Evolutionary conservation across 2,888 invertebrate species (phyloP).

Genomic region (Lagria hirta): DNA sequence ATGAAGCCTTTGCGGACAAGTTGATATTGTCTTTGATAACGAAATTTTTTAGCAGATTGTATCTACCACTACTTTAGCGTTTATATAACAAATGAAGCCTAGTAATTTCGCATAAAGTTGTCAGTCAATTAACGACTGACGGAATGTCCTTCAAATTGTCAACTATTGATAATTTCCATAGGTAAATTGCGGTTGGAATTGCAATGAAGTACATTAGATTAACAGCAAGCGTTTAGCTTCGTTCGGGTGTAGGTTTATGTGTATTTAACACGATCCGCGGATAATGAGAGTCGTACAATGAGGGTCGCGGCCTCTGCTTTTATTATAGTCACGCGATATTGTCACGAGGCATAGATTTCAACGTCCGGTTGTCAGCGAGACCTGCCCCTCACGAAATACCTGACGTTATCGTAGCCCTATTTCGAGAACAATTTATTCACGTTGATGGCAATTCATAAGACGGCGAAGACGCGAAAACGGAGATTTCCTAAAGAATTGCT

Average conservation of each 20-base stretch:
- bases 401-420: slow-evolving; percentile 24
- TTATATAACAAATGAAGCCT: too few relatives aligned
- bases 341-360: slow-evolving; percentile 43
- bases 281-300: slow-evolving; percentile 42
- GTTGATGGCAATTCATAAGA: slow-evolving; percentile 22
- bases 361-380: slow-evolving; percentile 43
- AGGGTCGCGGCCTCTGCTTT: slow-evolving; percentile 39
- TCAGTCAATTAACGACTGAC: too few relatives aligned
- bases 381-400: slow-evolving; percentile 30
- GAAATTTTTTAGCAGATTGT: too few relatives aligned
- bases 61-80: too few relatives aligned
- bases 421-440: slow-evolving; percentile 23
- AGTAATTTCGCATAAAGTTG: too few relatives aligned
- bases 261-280: slow-evolving; percentile 45
- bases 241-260: slow-evolving; percentile 38
- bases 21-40: too few relatives aligned
- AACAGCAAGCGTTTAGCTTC: slow-evolving; percentile 39
- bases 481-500: slow-evolving; percentile 41
- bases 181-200: slow-evolving; percentile 38
- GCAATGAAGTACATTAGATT: slow-evolving; percentile 40
- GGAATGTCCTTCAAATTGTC: too few relatives aligned
- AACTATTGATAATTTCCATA: too few relatives aligned
- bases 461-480: slow-evolving; percentile 18
- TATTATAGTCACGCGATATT: slow-evolving; percentile 43
- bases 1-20: too few relatives aligned